Conservation (phyloP, 2,113 vertebrate genomes). For the Anolis carolinensis region DNA sequence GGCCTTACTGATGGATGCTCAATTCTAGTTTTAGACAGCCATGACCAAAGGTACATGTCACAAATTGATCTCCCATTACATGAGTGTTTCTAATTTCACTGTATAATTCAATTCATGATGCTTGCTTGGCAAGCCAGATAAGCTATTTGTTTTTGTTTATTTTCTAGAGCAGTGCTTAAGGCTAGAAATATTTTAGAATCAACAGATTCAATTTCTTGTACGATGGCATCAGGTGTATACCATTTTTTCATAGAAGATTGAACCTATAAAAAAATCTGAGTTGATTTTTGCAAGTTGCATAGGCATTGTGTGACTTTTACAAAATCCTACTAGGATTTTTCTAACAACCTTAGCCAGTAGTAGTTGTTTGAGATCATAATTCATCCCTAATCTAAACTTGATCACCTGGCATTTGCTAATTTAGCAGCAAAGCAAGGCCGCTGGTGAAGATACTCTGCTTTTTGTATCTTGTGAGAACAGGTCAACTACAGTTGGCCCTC, state of each 20-base stretch:
- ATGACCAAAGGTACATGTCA: slow-evolving; percentile 79
- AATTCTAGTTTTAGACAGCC: slow-evolving; percentile 80
- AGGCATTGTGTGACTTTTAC: neutral
- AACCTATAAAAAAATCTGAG: neutral
- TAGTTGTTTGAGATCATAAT: neutral
- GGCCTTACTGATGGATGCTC: slow-evolving; percentile 86
- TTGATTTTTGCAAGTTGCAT: neutral
- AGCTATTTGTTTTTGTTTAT: neutral
- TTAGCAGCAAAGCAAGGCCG: neutral
- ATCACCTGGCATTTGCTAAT: neutral
- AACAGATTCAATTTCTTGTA: neutral
- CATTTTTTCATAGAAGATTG: neutral
- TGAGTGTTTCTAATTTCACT: neutral
- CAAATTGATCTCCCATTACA: neutral
- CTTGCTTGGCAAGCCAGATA: neutral
- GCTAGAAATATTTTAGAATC: neutral
- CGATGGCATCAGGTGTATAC: neutral
- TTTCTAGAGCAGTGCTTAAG: neutral
- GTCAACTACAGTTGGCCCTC: neutral
- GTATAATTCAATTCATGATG: neutral
- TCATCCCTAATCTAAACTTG: neutral
- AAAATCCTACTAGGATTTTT: neutral
- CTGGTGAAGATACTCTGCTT: neutral
- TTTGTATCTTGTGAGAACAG: neutral
- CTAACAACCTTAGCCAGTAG: neutral